These are phyloP conservation scores for Neotoxoptera formosana DNA, from an alignment of 1,140 invertebrate genomes.

Conservation along the genomic window DNA sequence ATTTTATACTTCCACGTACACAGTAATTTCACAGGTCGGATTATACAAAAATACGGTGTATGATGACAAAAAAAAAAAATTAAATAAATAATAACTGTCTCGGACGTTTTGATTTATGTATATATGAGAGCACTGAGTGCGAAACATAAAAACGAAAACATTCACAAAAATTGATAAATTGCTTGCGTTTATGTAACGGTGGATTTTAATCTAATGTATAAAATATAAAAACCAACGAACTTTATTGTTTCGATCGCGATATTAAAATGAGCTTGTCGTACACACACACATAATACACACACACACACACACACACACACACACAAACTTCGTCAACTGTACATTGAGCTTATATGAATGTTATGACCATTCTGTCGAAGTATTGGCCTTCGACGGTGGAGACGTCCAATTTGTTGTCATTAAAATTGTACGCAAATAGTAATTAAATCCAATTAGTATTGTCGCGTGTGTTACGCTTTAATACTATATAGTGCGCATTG, in stretches of 20 bases:
- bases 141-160: slow-evolving; percentile 23
- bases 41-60: background rate
- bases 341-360: background rate
- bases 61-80: background rate
- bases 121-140: background rate
- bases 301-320: too few species aligned
- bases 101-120: slow-evolving; percentile 17
- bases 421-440: too few species aligned
- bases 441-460: background rate
- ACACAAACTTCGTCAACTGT: background rate
- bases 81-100: slow-evolving; percentile 28
- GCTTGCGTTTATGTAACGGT: background rate
- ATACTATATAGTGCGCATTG: background rate
- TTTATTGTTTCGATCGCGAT: background rate
- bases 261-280: background rate
- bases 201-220: background rate
- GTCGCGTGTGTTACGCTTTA: background rate
- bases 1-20: background rate
- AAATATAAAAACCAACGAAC: background rate
- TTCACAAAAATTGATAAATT: slow-evolving; percentile 27
- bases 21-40: background rate
- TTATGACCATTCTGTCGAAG: background rate
- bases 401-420: too few species aligned
- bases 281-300: background rate
- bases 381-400: background rate